A percentile compares a stretch with the other conserved stretches of the same genome.
phyloP scores from a whole-genome alignment of 2,113 vertebrate genomes.

The Lepus timidus region DNA sequence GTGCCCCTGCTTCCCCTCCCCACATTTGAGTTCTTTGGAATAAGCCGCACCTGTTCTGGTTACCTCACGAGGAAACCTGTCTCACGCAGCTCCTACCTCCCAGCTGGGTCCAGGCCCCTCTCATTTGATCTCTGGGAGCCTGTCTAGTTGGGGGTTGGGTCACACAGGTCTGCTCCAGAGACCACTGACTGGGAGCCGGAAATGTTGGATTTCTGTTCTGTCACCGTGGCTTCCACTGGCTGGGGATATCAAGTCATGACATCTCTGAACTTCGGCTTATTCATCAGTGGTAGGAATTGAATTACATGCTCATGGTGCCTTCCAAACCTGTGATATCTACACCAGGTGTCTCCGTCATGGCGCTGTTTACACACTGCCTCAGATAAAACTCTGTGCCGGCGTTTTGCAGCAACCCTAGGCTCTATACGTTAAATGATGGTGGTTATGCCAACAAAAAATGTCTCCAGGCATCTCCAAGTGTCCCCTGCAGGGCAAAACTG shows the following conservation, averaged over 20 bases:
- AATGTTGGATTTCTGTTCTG: not conserved
- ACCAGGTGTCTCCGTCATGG: not conserved
- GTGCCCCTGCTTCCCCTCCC: not conserved
- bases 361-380: not conserved
- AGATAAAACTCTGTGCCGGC: not conserved
- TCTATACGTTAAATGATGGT: not conserved
- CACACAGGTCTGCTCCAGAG: not conserved
- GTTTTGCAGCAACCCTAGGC: not conserved
- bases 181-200: not conserved
- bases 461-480: not conserved
- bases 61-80: not conserved
- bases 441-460: not conserved
- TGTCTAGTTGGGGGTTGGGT: not conserved
- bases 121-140: not conserved
- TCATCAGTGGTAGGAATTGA: slow-evolving; percentile 12
- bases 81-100: not conserved
- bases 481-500: not conserved
- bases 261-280: not conserved
- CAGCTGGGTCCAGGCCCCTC: not conserved
- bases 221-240: not conserved
- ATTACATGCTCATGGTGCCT: not conserved
- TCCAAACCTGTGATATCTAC: not conserved
- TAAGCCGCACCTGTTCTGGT: not conserved
- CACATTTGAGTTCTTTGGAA: not conserved
- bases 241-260: not conserved